Evolutionary conservation across 2,888 invertebrate genomes (phyloP), one percentile per base, ranked within the genome.

Genomic region (Artemia sp.): DNA sequence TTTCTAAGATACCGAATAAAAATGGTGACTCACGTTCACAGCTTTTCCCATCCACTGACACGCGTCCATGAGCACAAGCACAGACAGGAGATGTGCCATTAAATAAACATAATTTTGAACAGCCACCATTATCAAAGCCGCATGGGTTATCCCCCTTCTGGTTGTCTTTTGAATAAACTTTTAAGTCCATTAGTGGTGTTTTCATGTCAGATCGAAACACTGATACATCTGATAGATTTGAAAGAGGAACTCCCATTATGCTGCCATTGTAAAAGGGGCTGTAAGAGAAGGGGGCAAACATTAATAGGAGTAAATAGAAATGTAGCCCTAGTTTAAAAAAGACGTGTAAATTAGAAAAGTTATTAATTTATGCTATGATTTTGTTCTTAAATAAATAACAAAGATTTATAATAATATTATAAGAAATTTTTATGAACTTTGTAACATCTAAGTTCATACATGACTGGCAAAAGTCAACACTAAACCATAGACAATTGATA

Each of bases 31-130:
- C 74, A 82, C 82, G 83, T 78, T 83, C 83, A 79, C 92, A 92
- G 69, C 81, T 80, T 73, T 82, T 82, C 0, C 83, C 83, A 79
- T 90, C 85, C 4, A 79, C 74, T 8, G 83, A 83, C 6, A 90
- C 82, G 73, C 84, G 83, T 6, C 91, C 91, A 80, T 91, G 90
- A 58, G 91, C 86, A 76, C 93, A 93, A 53, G 85, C 86, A 79
- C 91, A 92, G 71, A 85, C 83, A 51, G 85, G 82, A 73, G 79
- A 80, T 9, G 81, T 82, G 12, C 88, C 89, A 76, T 85, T 85
- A 77, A 80, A 86, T 70, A 92, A 82, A 76, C 92, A 92, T 72
- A 93, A 81, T 75, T 89, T 87, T 74, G 84, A 83, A 79, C 91
- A 92, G 51, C 85, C 86, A 1, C 86, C 87, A 76, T 88, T 87